phyloP scores from a whole-genome alignment of 2,797 vertebrate genomes.

The Delichon dasypus region DNA sequence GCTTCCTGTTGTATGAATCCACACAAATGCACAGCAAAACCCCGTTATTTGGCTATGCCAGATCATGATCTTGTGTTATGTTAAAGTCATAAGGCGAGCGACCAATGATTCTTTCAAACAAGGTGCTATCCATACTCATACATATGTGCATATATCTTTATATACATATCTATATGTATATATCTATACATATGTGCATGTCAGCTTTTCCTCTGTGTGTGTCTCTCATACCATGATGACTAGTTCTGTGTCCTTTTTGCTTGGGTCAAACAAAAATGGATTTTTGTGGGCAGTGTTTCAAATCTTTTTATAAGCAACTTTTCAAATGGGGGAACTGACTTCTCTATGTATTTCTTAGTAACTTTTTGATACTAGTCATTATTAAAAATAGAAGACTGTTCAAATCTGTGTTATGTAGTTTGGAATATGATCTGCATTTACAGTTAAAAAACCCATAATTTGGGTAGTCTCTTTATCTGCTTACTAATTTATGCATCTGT shows the following conservation, averaged over 20 bases:
- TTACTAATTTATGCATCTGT: background rate
- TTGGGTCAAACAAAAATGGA: background rate
- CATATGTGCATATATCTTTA: rapidly evolving
- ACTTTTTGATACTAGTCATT: background rate
- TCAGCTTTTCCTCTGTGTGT: background rate
- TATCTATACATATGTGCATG: too few species aligned
- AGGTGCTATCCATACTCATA: background rate
- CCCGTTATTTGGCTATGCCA: background rate
- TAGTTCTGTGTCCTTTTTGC: background rate
- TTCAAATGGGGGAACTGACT: background rate
- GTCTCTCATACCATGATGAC: background rate
- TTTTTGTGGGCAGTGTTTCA: background rate
- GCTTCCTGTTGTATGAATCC: background rate
- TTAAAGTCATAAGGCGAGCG: background rate
- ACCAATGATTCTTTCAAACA: background rate
- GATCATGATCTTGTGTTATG: background rate
- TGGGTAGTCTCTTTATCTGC: background rate
- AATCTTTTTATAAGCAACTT: background rate
- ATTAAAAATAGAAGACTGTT: background rate
- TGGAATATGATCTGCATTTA: background rate
- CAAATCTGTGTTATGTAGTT: background rate
- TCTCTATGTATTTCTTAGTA: rapidly evolving
- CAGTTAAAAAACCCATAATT: background rate
- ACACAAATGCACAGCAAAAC: background rate
- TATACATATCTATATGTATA: rapidly evolving